Conservation (phyloP, 2,113 vertebrate genomes). For the Nettapus auritus region DNA sequence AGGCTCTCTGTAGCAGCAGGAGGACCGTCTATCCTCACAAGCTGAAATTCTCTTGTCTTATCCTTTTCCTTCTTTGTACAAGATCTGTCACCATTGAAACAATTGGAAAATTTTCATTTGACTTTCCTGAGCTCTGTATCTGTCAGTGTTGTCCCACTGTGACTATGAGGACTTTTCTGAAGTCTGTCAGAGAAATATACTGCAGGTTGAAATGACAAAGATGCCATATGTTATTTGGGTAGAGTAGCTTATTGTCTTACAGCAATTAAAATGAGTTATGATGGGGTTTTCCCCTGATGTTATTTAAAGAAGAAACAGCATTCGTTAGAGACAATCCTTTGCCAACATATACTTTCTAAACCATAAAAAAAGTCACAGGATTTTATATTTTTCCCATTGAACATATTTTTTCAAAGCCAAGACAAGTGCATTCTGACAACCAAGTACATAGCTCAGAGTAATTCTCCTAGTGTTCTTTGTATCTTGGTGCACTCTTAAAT, state of each 20-base stretch:
- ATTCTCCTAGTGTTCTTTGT: neutral
- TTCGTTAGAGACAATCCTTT: constrained; percentile 33
- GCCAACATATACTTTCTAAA: constrained; percentile 39
- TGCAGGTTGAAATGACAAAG: constrained; percentile 19
- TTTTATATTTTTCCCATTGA: constrained; percentile 38
- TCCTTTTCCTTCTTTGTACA: neutral
- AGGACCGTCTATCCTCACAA: neutral
- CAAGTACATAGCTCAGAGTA: neutral
- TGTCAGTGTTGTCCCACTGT: neutral
- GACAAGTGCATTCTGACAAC: constrained; percentile 17
- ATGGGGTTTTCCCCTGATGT: constrained; percentile 4
- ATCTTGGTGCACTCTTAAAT: neutral
- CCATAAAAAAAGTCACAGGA: neutral
- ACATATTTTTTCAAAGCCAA: constrained; percentile 34
- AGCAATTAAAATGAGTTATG: constrained; percentile 19
- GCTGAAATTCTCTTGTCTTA: constrained; percentile 7
- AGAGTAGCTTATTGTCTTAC: constrained; percentile 14
- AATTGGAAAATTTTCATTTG: constrained; percentile 11
- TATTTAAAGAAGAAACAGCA: constrained; percentile 6
- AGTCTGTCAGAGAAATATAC: neutral
- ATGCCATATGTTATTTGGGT: constrained; percentile 7
- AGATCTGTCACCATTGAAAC: neutral
- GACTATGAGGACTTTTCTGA: constrained; percentile 2
- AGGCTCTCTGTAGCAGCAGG: neutral
- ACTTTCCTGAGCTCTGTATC: neutral